Base-by-base conservation (phyloP, 2,797 vertebrate species). In the Philypnodon macrostomus region DNA sequence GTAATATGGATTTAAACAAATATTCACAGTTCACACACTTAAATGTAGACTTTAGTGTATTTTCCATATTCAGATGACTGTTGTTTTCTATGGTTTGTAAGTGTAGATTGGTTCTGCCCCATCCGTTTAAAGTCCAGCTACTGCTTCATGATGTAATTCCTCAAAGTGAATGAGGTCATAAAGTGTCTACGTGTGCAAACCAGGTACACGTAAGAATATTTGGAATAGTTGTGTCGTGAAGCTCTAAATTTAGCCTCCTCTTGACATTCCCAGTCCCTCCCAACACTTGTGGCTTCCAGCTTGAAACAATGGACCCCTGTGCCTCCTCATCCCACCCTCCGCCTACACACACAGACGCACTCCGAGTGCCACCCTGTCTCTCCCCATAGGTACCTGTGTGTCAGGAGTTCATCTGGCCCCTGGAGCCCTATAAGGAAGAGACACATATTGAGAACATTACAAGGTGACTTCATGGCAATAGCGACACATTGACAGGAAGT, bases 301-400 rank as follows among this genome's bases (percentile, higher is more conserved):
- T 77, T 84, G 68, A 74, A 90, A 91, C 88, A 91, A 90, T 91
- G 75, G 83, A 84, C 69, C 80, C 77, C 81, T 77, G n/a, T n/a
- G n/a, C 72, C 73, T 68, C 73, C 73, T 42, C 70, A 57, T 59
- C 60, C 72, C 70, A 58, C 63, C 71, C 61, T 61, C 49, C 67
- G 50, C 63, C 40, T 35, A 41, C 33, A 10, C 54, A 50, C 41
- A 54, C 60, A n/a, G n/a, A 56, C 63, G 39, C 58, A 30, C 64
- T 48, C 51, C 42, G 58, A 62, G 57, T 68, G 67, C 70, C 72
- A 73, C 79, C n/a, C n/a, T 79, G 74, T 70, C 67, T 71, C 70
- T 75, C 59, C 76, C 63, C 44, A 15, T 63, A 47, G 44, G 63
- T 54, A 46, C 38, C 40, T 47, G 51, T 34, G 39, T 71, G 58